Percentiles rank a stretch among this genome's conserved stretches.
Evolutionary conservation across 2,113 vertebrate genomes (phyloP).

Genomic region (Brachypteracias leptosomus): DNA sequence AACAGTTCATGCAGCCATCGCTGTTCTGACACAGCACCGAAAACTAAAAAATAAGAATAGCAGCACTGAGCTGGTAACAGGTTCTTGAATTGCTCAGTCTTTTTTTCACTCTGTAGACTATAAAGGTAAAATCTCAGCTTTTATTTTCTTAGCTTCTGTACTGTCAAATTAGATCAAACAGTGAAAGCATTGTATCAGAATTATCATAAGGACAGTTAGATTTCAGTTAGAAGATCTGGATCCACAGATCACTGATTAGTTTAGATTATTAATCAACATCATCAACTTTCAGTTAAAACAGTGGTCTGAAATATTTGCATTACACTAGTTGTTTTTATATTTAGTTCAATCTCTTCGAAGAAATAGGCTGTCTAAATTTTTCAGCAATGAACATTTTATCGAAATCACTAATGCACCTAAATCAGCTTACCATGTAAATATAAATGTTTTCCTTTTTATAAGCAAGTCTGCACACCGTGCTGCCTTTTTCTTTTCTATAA

Average conservation of each 20-base stretch:
- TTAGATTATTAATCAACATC: neutral
- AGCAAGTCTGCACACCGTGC: neutral
- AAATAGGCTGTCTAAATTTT: neutral
- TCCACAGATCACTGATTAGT: neutral
- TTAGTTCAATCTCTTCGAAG: neutral
- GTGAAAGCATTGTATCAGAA: neutral
- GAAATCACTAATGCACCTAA: neutral
- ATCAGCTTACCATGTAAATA: neutral
- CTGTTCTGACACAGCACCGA: neutral
- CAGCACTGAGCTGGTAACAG: neutral
- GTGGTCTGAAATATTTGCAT: neutral
- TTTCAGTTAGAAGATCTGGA: neutral
- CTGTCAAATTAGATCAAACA: neutral
- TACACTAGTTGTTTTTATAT: neutral
- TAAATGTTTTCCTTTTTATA: neutral
- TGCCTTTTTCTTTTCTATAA: conserved; percentile 27
- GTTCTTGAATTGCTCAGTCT: neutral
- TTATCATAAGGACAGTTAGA: neutral
- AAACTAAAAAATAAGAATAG: neutral
- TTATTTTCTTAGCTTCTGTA: neutral
- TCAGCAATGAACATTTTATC: neutral
- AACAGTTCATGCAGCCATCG: neutral
- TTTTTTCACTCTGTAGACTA: neutral
- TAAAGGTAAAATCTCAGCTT: neutral
- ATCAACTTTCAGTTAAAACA: neutral